Conservation (phyloP, 2,113 vertebrate genomes). For the Gulo gulo region DNA sequence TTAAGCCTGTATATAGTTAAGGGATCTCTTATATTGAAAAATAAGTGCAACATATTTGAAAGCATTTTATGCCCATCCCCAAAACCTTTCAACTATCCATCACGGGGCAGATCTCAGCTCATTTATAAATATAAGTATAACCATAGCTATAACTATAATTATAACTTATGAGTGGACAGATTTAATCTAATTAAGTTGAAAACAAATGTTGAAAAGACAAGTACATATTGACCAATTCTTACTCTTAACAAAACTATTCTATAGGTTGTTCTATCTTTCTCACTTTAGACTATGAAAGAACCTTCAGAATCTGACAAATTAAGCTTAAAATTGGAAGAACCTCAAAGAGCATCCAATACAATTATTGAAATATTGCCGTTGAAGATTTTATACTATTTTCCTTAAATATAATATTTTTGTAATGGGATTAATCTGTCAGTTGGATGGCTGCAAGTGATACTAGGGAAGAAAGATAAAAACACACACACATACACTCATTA, state of each 20-base stretch:
- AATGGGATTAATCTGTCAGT: neutral
- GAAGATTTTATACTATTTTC: neutral
- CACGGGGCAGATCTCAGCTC: neutral
- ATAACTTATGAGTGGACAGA: neutral
- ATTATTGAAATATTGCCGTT: neutral
- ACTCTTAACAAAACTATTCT: constrained; percentile 1
- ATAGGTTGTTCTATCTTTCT: neutral
- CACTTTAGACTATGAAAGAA: neutral
- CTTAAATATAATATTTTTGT: neutral
- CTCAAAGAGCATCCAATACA: neutral
- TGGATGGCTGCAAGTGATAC: neutral
- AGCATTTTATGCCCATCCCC: neutral
- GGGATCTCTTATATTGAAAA: neutral
- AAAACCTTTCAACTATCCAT: neutral
- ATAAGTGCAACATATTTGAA: neutral
- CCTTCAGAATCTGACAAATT: neutral
- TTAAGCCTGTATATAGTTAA: neutral
- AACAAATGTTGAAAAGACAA: neutral
- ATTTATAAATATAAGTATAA: neutral
- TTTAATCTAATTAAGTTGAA: neutral
- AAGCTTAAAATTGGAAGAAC: neutral
- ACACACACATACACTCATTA: neutral
- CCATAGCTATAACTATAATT: neutral
- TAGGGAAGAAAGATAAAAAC: neutral
- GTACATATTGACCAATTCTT: neutral